Base-by-base conservation (phyloP, 2,888 invertebrate genomes). In the Colletes collaris region DNA sequence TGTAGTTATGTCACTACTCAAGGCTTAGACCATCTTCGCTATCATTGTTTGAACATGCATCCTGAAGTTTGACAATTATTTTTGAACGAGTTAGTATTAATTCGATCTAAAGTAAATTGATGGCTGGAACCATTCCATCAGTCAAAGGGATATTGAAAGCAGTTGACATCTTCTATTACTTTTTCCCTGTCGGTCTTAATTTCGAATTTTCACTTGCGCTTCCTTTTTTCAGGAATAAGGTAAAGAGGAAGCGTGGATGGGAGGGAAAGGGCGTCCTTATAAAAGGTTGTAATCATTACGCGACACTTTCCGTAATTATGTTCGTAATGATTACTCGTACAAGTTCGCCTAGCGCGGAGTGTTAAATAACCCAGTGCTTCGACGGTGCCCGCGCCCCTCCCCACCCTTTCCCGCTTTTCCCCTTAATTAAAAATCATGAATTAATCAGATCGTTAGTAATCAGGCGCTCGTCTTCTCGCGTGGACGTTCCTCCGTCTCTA, bases 381-480 rank as follows among this genome's bases (percentile, higher is more conserved):
- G 59, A 67, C 66, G 55, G 10, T 6, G 40, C 6, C n/a, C 11
- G 13, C 10, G 10, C 37, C 19, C 58, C 66, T 77, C 4, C 46
- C 10, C 7, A 13, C 44, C n/a, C 35, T 7, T 56, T 78, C 11
- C 19, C 4, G 13, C 16, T 52, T 49, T 37, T 60, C 56, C 19
- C 16, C 52, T 63, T 37, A 46, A 87, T 87, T 87, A 87, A 87
- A 87, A 87, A 87, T 87, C 86, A 87, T 87, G 86, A 87, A 87
- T 87, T 87, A 87, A 87, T 87, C 87, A 87, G 86, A 86, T 86
- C 86, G 86, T 86, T 87, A 87, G 87, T 87, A 87, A 87, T 87
- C 87, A 87, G 81, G 83, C 84, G 84, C 87, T 87, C 86, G 81
- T 87, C 87, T 87, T 86, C 87, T 82, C 84, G 81, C 87, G 83